Base-by-base conservation (phyloP, 2,797 vertebrate genomes). In the Coregonus suidteri region DNA sequence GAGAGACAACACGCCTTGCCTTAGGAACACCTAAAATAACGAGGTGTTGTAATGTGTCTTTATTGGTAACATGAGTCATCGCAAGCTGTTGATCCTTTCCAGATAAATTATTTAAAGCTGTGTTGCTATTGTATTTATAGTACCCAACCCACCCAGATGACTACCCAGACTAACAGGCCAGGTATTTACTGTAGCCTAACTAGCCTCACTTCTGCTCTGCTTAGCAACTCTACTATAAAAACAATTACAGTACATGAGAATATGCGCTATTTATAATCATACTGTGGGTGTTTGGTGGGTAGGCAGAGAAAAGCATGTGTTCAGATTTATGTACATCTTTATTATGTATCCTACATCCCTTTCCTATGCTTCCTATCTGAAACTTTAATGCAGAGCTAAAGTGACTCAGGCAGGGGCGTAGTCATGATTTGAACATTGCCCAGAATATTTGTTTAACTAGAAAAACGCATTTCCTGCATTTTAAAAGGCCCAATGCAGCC, bases 311-410 rank as follows among this genome's bases (percentile, higher is more conserved):
- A 79, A 76, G 79, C 83, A 88, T 89, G 64, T 85, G 86, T 88
- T 88, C 88, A 79, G 73, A 53, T 88, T 88, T 81, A 90, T 88
- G 84, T 81, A 73, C 75, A 79, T 20, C 52, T 73, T 76, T 87
- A 89, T 89, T 91, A 90, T 84, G 70, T 78, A 88, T 81, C 89
- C 85, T 79, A 87, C 81, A 53, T 76, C 65, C 75, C 37, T 30
- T 47, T 3, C 9, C 25, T 66, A 54, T 25, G 65, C 56, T 41
- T 80, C 68, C 73, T 70, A 64, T 25, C 77, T 65, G 52, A 83
- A 86, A 80, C 70, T 76, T 81, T 79, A 52, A 75, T 16, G 59
- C 18, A 3, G 59, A 62, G 14, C 76, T 4, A 62, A 65, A 47
- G 73, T 35, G 3, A 20, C 47, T 30, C 11, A 13, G 69, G 11